These are phyloP conservation scores for Microchrysa polita DNA, from an alignment of 2,888 invertebrate genomes.

Conservation along the genomic window DNA sequence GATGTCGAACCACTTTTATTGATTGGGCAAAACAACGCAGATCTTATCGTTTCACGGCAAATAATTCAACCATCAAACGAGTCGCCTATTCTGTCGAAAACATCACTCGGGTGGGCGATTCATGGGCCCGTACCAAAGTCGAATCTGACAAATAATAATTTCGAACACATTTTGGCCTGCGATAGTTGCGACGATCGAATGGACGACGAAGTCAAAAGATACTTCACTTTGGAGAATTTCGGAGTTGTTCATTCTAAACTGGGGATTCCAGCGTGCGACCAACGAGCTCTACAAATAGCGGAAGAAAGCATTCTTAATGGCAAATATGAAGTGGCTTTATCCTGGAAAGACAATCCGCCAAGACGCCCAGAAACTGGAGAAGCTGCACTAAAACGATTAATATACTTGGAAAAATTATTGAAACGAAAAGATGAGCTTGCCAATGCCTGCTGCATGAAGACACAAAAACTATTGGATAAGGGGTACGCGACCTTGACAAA, in stretches of 20 bases:
- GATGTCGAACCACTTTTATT: background rate
- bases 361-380: background rate
- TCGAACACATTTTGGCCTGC: background rate
- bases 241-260: background rate
- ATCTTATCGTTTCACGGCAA: background rate
- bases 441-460: background rate
- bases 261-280: background rate
- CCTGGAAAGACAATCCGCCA: background rate
- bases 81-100: background rate
- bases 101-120: background rate
- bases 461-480: background rate
- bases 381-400: background rate
- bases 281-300: background rate
- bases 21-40: background rate
- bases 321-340: background rate
- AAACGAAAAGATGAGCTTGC: background rate
- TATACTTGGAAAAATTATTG: background rate
- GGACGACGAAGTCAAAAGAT: background rate
- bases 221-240: slow-evolving; percentile 1
- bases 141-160: background rate
- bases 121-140: background rate
- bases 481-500: background rate
- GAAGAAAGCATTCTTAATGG: background rate
- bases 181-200: background rate
- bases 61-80: background rate